Percentiles rank a stretch among this genome's conserved stretches.
These are phyloP conservation scores for Terrapene triunguis DNA, from an alignment of 2,113 vertebrate genomes.

Conservation along the genomic window DNA sequence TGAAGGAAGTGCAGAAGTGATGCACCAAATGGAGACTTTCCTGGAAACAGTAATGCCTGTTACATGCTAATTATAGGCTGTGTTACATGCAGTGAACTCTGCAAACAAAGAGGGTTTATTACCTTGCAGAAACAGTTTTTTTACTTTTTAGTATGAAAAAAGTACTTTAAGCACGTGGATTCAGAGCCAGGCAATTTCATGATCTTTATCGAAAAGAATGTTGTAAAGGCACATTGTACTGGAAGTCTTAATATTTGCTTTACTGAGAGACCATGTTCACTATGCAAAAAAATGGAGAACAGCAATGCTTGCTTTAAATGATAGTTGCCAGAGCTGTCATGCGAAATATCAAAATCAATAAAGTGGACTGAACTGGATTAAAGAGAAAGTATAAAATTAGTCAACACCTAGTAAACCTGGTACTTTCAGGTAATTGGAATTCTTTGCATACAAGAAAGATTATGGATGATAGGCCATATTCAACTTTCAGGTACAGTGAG, in stretches of 20 bases:
- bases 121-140: background rate
- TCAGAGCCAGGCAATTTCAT: background rate
- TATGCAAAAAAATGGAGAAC: conserved; percentile 23
- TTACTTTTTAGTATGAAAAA: background rate
- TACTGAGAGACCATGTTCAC: conserved; percentile 19
- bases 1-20: background rate
- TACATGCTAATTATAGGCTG: background rate
- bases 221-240: background rate
- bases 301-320: conserved; percentile 1
- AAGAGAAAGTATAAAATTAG: conserved; percentile 40
- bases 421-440: conserved; percentile 60
- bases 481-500: background rate
- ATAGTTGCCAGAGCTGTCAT: conserved; percentile 21
- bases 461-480: background rate
- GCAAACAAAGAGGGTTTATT: background rate
- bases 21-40: background rate
- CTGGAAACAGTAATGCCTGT: background rate
- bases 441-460: conserved; percentile 33
- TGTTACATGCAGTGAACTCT: background rate
- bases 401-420: conserved; percentile 36
- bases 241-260: background rate
- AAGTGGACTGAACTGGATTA: conserved; percentile 43
- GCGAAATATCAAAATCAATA: conserved; percentile 31
- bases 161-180: background rate
- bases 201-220: background rate